Percentiles rank a stretch among this genome's conserved stretches.
phyloP scores from a whole-genome alignment of 1,140 invertebrate genomes.

The Rhynchophorus ferrugineus region DNA sequence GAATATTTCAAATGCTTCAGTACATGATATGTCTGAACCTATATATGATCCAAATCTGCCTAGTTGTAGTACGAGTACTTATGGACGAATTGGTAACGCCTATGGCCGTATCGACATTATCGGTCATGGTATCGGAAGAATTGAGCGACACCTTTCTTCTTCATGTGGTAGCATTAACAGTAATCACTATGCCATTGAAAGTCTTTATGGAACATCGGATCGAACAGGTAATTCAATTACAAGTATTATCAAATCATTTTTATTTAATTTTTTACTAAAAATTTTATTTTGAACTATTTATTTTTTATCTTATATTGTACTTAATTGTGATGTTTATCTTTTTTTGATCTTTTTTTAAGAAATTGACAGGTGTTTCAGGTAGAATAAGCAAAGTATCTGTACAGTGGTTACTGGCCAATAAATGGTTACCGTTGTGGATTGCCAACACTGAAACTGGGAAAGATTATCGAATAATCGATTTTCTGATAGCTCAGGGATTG shows the following conservation, averaged over 20 bases:
- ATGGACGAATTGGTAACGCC: slow-evolving; percentile 41
- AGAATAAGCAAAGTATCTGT: slow-evolving; percentile 49
- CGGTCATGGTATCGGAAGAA: slow-evolving; percentile 49
- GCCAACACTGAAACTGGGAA: slow-evolving; percentile 44
- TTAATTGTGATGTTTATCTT: background rate
- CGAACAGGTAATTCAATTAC: slow-evolving; percentile 22
- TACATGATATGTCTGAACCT: slow-evolving; percentile 20
- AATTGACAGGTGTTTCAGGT: slow-evolving; percentile 12
- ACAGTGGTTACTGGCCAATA: slow-evolving; percentile 51
- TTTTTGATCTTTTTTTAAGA: background rate
- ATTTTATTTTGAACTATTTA: too few species aligned
- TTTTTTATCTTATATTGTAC: too few species aligned
- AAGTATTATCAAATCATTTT: too few species aligned
- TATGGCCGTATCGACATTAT: slow-evolving; percentile 48
- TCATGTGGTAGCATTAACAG: slow-evolving; percentile 50
- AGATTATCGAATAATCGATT: slow-evolving; percentile 52
- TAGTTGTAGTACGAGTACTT: slow-evolving; percentile 35
- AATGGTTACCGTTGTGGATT: slow-evolving; percentile 52
- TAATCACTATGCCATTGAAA: slow-evolving; percentile 37
- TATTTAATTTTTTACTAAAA: too few species aligned
- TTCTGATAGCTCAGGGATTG: slow-evolving; percentile 37
- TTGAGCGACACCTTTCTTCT: slow-evolving; percentile 49
- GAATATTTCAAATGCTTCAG: slow-evolving; percentile 3
- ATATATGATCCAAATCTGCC: slow-evolving; percentile 31
- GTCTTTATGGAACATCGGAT: slow-evolving; percentile 34